Conservation (phyloP, 2,797 vertebrate species). For the Enteromius radiatus region DNA sequence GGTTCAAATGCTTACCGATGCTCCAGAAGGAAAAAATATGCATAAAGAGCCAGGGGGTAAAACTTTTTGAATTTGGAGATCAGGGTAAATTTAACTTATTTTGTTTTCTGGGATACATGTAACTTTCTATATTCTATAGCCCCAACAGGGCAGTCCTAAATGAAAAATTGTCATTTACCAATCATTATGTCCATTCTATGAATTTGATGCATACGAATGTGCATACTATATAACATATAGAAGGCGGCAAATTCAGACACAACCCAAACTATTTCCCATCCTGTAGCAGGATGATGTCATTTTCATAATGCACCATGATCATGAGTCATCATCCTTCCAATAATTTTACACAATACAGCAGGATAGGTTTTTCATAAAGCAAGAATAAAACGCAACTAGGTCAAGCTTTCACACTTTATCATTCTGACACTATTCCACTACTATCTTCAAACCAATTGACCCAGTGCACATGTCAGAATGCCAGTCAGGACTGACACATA, state of each 20-base stretch:
- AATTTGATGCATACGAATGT: background rate
- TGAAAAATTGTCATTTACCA: background rate
- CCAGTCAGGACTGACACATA: slow-evolving; percentile 70
- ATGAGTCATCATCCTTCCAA: background rate
- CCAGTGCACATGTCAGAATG: background rate
- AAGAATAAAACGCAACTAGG: too few species aligned
- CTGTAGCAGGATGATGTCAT: background rate
- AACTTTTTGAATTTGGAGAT: too few species aligned
- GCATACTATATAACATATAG: background rate
- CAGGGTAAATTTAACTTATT: too few species aligned
- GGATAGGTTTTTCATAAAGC: background rate
- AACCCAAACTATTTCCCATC: background rate
- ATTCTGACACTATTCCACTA: background rate
- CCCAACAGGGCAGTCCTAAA: too few species aligned
- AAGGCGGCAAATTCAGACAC: background rate
- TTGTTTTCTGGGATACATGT: too few species aligned
- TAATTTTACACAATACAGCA: background rate
- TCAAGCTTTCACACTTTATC: background rate
- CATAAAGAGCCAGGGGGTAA: too few species aligned
- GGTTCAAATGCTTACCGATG: too few species aligned
- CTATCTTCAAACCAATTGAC: background rate
- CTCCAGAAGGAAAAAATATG: too few species aligned
- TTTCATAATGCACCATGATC: slow-evolving; percentile 1
- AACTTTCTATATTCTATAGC: too few species aligned
- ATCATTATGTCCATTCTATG: background rate